A percentile compares a stretch with the other conserved stretches of the same genome.
Conservation (phyloP, 2,888 invertebrate species). For the Magallana nippona region DNA sequence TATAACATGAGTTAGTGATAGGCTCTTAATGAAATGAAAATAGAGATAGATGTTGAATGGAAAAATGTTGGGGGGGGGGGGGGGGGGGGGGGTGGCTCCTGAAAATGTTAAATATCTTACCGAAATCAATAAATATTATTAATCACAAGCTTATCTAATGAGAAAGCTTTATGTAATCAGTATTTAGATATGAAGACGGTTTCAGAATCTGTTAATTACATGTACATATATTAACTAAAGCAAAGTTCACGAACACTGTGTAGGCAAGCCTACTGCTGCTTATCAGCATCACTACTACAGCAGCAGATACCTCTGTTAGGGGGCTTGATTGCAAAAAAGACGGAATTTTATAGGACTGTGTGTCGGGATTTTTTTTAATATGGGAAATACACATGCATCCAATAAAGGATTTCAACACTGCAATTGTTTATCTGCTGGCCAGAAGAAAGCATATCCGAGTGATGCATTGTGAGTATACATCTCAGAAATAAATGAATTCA, state of each 20-base stretch:
- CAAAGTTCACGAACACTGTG: neutral
- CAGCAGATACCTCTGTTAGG: neutral
- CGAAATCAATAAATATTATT: no score
- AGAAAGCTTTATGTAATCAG: no score
- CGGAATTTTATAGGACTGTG: neutral
- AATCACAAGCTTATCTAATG: no score
- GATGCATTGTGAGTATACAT: slow-evolving; percentile 3
- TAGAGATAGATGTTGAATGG: no score
- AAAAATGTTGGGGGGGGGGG: no score
- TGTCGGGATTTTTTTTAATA: neutral
- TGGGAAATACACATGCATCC: slow-evolving; percentile 26
- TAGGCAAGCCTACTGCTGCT: neutral
- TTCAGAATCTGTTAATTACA: slow-evolving; percentile 8
- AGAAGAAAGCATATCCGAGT: slow-evolving; percentile 15
- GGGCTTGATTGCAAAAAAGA: neutral
- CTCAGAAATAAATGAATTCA: no score
- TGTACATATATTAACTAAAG: slow-evolving; percentile 2
- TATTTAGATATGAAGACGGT: neutral
- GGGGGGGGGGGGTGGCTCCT: no score
- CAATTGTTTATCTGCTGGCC: slow-evolving; percentile 13
- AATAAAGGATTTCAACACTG: slow-evolving; percentile 3
- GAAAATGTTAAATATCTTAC: no score
- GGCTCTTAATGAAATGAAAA: no score
- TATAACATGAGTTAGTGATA: no score
- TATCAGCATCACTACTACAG: neutral